Evolutionary conservation across 2,888 invertebrate species (phyloP), one percentile per base, ranked within the genome.

Genomic region (Watsonalla cultraria): DNA sequence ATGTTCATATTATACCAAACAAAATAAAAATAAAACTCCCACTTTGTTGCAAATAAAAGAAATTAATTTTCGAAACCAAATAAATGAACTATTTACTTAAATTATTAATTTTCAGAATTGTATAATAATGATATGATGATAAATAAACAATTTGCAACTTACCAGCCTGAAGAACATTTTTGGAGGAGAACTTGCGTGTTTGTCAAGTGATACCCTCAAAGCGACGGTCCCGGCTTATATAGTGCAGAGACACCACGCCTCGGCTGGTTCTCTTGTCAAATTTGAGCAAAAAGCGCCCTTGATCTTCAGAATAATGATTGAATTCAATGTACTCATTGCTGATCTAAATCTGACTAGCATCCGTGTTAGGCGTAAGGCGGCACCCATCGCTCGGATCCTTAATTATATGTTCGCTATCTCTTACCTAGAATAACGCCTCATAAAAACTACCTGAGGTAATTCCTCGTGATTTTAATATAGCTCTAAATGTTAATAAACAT

Each of bases 161-260:
- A 90, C 90, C 82, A 90, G 69, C 83, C 72, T 86, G 80, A 79
- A 86, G 84, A 89, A 84, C 90, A 90, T 89, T 72, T 70, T 86
- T 72, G 71, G 65, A 63, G 71, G 65, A 73, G 74, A 70, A 74
- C 78, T 86, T 80, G 84, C 69, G 73, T 72, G 75, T 66, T 68
- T 66, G 72, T 74, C 89, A 84, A 89, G 84, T 90, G 89, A 88
- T 90, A 83, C 67, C 70, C 57, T 52, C 64, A 56, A 53, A 59
- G 54, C 56, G 55, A 53, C 47, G 59, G 70, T 71, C 69, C 65
- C 57, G 64, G 72, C 81, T 86, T 90, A 85, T 90, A 90, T 90
- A 87, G 73, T 65, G 60, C 64, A 56, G 60, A 49, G 59, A 54
- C 63, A 84, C 88, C 87, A 88, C 90, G 89, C 89, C 87, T 75